Base-by-base conservation (phyloP, 2,113 vertebrate species). In the Chaenogobius annularis region DNA sequence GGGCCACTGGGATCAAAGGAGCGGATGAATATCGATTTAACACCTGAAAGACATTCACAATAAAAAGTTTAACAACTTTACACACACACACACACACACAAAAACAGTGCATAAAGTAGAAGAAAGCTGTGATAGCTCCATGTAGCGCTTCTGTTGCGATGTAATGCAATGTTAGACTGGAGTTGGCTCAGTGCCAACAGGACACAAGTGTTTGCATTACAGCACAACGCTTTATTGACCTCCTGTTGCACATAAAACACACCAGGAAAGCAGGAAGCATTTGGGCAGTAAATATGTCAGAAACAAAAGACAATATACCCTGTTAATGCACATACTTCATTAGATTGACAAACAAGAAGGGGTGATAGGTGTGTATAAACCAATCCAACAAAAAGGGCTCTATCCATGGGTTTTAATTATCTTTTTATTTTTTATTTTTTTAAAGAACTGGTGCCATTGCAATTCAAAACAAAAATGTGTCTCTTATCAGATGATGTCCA, bases 21-120 rank as follows among this genome's bases (percentile, higher is more conserved):
- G 94, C 94, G 0, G 97, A 96, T 40, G 95, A 95, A 14, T 98
- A 97, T 59, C 96, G 92, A 89, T 98, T 99, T 72, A 98, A 91
- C 50, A 98, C 97, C 96, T 99, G 82, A 72, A 65, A 84, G 10
- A 75, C 23, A 74, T 31, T 79, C 40, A 78, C 3, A 59, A 20
- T 69, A 63, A 68, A 43, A 69, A 62, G 73, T 86, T 3, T 85
- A 48, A 14, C 58, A 58, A 59, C 26, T 19, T 67, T n/a, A n/a
- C n/a, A n/a, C n/a, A n/a, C n/a, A n/a, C n/a, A n/a, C n/a, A n/a
- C n/a, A n/a, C n/a, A n/a, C n/a, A n/a, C n/a, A n/a, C n/a, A n/a
- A n/a, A n/a, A n/a, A n/a, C n/a, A n/a, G 55, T 48, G 35, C 0
- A 65, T 10, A 50, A 66, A 13, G 22, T 14, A 66, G 10, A 69